Evolutionary conservation across 2,888 invertebrate species (phyloP).

Genomic region (Chesias legatella): DNA sequence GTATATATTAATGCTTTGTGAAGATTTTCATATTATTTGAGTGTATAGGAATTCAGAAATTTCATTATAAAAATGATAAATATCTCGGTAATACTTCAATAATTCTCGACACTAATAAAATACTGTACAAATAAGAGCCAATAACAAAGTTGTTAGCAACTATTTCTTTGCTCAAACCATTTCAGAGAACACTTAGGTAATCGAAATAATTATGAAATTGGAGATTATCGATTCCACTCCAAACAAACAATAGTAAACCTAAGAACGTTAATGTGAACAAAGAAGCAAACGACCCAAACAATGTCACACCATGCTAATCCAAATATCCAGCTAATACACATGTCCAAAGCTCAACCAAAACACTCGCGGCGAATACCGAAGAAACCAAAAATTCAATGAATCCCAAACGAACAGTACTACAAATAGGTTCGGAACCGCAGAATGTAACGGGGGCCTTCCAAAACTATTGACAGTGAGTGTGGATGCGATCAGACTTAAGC

Average conservation of each 20-base stretch:
- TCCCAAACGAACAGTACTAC: constrained; percentile 66
- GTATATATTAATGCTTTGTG: too few relatives aligned
- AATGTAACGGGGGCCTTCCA: constrained; percentile 73
- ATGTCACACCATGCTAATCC: constrained; percentile 25
- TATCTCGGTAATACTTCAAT: too few relatives aligned
- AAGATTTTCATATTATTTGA: too few relatives aligned
- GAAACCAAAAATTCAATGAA: constrained; percentile 72
- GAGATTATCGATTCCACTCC: neutral
- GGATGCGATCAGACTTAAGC: constrained; percentile 80
- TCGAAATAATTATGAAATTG: too few relatives aligned
- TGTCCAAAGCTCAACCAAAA: constrained; percentile 55
- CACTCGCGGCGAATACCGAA: constrained; percentile 53
- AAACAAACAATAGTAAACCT: constrained; percentile 5
- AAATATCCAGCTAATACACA: constrained; percentile 50
- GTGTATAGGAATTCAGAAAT: too few relatives aligned
- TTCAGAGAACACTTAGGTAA: too few relatives aligned
- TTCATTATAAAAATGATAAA: too few relatives aligned
- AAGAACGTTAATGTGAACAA: constrained; percentile 13
- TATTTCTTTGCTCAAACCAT: too few relatives aligned
- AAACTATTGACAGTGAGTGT: constrained; percentile 81
- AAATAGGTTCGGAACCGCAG: constrained; percentile 66
- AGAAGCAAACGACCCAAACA: constrained; percentile 17
- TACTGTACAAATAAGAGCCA: too few relatives aligned
- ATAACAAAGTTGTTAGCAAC: too few relatives aligned
- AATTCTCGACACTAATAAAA: too few relatives aligned